Evolutionary conservation across 2,113 vertebrate species (phyloP).

Genomic region (Orthonyx spaldingii): DNA sequence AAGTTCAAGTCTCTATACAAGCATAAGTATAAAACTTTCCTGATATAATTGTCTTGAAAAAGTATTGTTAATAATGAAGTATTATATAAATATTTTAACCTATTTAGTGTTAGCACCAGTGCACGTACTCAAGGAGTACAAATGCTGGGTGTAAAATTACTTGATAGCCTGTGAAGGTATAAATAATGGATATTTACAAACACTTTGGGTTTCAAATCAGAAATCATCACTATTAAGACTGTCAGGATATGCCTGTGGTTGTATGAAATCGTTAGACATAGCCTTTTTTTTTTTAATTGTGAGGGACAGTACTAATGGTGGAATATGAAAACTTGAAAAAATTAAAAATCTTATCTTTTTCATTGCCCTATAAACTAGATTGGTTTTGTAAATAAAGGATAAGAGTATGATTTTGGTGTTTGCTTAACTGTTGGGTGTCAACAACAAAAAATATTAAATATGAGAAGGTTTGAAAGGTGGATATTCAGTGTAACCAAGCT

Average conservation of each 20-base stretch:
- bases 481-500: not conserved
- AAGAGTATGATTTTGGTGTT: not conserved
- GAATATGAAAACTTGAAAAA: not conserved
- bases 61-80: not conserved
- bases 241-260: not conserved
- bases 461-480: not conserved
- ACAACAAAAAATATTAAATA: not conserved
- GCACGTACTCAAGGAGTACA: not conserved
- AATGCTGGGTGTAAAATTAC: not conserved
- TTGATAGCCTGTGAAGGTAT: not conserved
- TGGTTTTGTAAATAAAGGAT: not conserved
- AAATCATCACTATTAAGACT: not conserved
- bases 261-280: not conserved
- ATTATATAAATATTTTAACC: constrained; percentile 30
- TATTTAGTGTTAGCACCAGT: not conserved
- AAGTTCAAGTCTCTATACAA: not conserved
- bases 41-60: not conserved
- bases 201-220: not conserved
- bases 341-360: not conserved
- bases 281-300: not conserved
- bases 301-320: not conserved
- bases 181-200: constrained; percentile 3
- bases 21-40: not conserved
- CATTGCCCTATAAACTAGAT: not conserved
- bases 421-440: not conserved